Evolutionary conservation across 2,113 vertebrate genomes (phyloP).

Genomic region (Scopus umbretta): DNA sequence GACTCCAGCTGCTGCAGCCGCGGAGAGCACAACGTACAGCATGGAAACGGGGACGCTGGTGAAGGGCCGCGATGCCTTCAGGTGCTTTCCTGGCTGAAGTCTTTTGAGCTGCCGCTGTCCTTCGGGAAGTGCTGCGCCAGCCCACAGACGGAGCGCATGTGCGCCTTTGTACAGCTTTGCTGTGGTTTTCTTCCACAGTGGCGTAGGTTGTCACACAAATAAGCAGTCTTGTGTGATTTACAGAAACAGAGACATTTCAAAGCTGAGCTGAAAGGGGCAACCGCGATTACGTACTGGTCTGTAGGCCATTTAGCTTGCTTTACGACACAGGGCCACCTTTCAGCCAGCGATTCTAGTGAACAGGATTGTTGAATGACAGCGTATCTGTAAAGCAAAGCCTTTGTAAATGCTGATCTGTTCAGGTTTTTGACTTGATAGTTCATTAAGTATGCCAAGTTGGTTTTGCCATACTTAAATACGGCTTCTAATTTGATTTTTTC

Average conservation of each 20-base stretch:
- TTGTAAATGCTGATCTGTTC: neutral
- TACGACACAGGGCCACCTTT: neutral
- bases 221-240: neutral
- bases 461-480: neutral
- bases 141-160: fast-evolving
- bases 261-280: neutral
- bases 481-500: neutral
- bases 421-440: neutral
- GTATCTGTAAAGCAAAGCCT: neutral
- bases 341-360: neutral
- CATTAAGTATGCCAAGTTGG: neutral
- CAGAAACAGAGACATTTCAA: neutral
- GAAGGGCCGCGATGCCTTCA: neutral
- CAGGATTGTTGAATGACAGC: neutral
- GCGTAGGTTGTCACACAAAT: fast-evolving
- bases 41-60: neutral
- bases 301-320: neutral
- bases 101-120: fast-evolving
- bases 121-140: fast-evolving
- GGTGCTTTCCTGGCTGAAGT: neutral
- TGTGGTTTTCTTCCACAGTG: fast-evolving
- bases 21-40: neutral
- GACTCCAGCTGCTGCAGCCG: constrained; percentile 15
- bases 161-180: fast-evolving
- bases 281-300: neutral